Conservation (phyloP, 1,140 invertebrate genomes). For the Zaprionus gabonicus region DNA sequence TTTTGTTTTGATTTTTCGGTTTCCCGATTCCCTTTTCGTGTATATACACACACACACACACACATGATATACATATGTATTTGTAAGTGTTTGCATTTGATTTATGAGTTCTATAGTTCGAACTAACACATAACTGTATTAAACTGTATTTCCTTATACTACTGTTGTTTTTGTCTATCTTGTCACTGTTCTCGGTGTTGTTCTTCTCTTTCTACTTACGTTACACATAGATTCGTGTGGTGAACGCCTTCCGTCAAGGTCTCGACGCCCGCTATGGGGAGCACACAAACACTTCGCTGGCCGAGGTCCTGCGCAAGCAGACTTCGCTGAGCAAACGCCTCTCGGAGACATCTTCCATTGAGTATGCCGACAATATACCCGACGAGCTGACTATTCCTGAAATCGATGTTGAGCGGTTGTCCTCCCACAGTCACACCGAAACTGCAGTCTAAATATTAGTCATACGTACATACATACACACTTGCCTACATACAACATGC, state of each 20-base stretch:
- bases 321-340: constrained; percentile 94
- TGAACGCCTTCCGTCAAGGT: constrained; percentile 99
- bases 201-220: constrained; percentile 65
- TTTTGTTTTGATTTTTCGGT: constrained; percentile 3
- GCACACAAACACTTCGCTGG: constrained; percentile 94
- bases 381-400: constrained; percentile 94
- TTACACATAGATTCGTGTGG: constrained; percentile 95
- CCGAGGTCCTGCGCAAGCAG: constrained; percentile 95
- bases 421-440: constrained; percentile 96
- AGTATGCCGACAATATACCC: constrained; percentile 94
- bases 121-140: constrained; percentile 28
- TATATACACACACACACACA: not conserved
- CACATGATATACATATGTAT: constrained; percentile 3
- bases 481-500: constrained; percentile 18
- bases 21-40: not conserved
- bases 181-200: constrained; percentile 74
- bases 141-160: constrained; percentile 31
- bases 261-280: constrained; percentile 97
- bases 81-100: constrained; percentile 34
- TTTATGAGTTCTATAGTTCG: constrained; percentile 33
- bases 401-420: constrained; percentile 95
- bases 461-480: not conserved
- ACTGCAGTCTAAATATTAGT: constrained; percentile 91
- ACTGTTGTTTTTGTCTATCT: constrained; percentile 61
- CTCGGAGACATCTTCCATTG: constrained; percentile 95